Percentiles rank a stretch among this genome's conserved stretches.
These are phyloP conservation scores for Osmerus eperlanus DNA, from an alignment of 2,113 vertebrate genomes.

Conservation along the genomic window DNA sequence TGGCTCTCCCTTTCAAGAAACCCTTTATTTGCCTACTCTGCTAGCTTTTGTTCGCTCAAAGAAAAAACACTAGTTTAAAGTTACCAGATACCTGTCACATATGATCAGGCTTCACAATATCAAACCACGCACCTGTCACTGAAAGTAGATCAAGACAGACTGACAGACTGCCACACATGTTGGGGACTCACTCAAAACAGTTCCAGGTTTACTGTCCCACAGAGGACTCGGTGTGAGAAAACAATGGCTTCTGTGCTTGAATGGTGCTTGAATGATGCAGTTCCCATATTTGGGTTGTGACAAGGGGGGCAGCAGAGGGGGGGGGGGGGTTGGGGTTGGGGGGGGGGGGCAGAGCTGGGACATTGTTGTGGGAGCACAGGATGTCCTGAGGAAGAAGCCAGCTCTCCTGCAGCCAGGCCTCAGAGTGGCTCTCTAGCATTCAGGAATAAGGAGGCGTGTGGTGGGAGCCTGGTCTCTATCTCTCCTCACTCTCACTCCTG, in stretches of 20 bases:
- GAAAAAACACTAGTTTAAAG: not conserved
- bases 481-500: slow-evolving; percentile 31
- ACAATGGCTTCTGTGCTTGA: slow-evolving; percentile 50
- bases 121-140: not conserved
- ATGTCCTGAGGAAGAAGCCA: slow-evolving; percentile 94
- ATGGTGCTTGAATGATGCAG: slow-evolving; percentile 49
- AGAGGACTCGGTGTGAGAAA: slow-evolving; percentile 32
- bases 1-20: slow-evolving; percentile 10
- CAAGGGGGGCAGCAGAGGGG: slow-evolving; percentile 21
- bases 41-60: not conserved
- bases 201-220: slow-evolving; percentile 27
- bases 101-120: not conserved
- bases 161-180: not conserved
- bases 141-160: not conserved
- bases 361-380: slow-evolving; percentile 86
- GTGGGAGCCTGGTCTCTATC: slow-evolving; percentile 43
- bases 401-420: slow-evolving; percentile 37
- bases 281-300: slow-evolving; percentile 76
- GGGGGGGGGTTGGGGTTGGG: slow-evolving; percentile 20
- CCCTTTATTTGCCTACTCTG: slow-evolving; percentile 3
- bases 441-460: slow-evolving; percentile 47
- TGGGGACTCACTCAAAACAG: slow-evolving; percentile 12
- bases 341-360: slow-evolving; percentile 54
- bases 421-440: slow-evolving; percentile 44
- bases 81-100: not conserved